Evolutionary conservation across 2,888 invertebrate species (phyloP).

Genomic region (Amiota communis): DNA sequence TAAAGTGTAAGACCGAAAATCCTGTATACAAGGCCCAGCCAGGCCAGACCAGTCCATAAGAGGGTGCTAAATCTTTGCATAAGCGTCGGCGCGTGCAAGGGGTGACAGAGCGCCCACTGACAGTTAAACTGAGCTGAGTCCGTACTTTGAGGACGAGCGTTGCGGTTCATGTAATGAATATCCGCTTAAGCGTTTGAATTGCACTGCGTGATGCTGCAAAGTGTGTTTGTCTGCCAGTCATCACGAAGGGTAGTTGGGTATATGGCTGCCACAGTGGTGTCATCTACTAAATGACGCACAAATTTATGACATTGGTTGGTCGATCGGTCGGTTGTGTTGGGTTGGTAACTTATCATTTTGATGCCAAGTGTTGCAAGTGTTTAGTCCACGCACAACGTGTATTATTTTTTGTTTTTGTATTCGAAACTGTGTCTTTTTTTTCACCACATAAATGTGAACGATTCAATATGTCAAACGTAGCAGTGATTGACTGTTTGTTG

Average conservation of each 20-base stretch:
- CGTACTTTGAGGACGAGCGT: slow-evolving; percentile 35
- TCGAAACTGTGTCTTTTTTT: slow-evolving; percentile 51
- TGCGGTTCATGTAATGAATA: slow-evolving; percentile 71
- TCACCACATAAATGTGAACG: slow-evolving; percentile 51
- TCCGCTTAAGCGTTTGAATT: slow-evolving; percentile 61
- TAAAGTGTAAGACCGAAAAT: slow-evolving; percentile 70
- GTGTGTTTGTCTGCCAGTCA: slow-evolving; percentile 42
- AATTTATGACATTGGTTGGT: slow-evolving; percentile 41
- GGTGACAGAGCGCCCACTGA: slow-evolving; percentile 33
- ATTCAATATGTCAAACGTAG: slow-evolving; percentile 60
- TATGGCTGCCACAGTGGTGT: slow-evolving; percentile 19
- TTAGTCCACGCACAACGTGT: slow-evolving; percentile 7
- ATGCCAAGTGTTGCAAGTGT: slow-evolving; percentile 39
- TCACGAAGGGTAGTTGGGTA: slow-evolving; percentile 33
- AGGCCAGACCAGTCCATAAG: slow-evolving; percentile 44
- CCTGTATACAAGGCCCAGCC: slow-evolving; percentile 39
- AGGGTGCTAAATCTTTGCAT: slow-evolving; percentile 69
- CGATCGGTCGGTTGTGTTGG: slow-evolving; percentile 34
- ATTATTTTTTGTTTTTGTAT: slow-evolving; percentile 48
- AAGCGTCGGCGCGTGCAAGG: slow-evolving; percentile 70
- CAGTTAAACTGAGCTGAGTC: slow-evolving; percentile 14
- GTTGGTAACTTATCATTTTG: slow-evolving; percentile 46
- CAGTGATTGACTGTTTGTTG: slow-evolving; percentile 39
- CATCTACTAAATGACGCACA: slow-evolving; percentile 31
- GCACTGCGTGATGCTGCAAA: slow-evolving; percentile 50